Evolutionary conservation across 2,888 invertebrate genomes (phyloP), one percentile per base, ranked within the genome.

Genomic region (Petrolisthes manimaculis): DNA sequence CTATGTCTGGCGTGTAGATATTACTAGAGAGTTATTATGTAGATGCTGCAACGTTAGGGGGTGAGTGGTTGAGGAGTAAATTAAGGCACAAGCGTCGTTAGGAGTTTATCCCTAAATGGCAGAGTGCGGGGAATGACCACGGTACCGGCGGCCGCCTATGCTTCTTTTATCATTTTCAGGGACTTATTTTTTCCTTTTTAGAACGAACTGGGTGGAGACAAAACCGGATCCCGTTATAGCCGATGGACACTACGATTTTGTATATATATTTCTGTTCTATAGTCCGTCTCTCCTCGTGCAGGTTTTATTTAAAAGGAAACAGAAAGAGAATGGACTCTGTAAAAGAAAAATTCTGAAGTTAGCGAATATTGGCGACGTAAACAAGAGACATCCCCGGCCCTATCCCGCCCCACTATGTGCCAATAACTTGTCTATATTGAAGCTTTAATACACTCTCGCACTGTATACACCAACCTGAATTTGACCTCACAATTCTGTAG

Each of bases 311-410:
- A 86, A 86, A 74, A 74, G 86, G 81, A 86, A 86, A 86, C 54
- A 82, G 77, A 81, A 86, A 82, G 82, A 37, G 82, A 86, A 86
- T 82, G 86, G 86, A 82, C 75, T 67, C 86, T 86, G 86, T 74
- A 81, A 86, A 86, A 86, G 86, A 86, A 86, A 86, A 86, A 86
- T 82, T 86, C 75, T 81, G 82, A 82, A 86, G 86, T 82, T 86
- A 67, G 82, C 77, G 86, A 82, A 86, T 82, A 86, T 86, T 86
- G 86, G 82, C 77, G 75, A 55, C 77, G 82, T 86, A 86, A 86
- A 86, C 86, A 86, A 86, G 71, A 82, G 82, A 77, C 75, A 86
- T 82, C 75, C 82, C 82, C 75, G 80, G 80, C 74, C 80, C 83
- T 67, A 88, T 84, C 87, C 83, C 69, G 71, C 80, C 55, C 71